Conservation (phyloP, 1,140 invertebrate species). For the Plodia interpunctella region DNA sequence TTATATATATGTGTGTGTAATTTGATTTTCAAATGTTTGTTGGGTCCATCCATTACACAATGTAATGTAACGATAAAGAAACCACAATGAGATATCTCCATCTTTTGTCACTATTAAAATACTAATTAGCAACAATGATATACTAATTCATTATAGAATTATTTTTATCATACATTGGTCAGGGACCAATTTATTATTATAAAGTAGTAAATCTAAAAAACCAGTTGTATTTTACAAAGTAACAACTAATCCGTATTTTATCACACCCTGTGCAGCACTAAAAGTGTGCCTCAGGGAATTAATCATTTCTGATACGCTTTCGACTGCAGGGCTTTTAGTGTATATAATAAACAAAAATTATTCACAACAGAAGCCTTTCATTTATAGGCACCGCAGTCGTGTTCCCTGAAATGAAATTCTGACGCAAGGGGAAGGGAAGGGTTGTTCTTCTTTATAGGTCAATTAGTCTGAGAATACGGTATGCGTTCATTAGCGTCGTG, state of each 20-base stretch:
- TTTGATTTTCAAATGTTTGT: too few relatives aligned
- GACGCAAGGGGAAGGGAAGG: constrained; percentile 23
- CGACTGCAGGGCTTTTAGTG: constrained; percentile 1
- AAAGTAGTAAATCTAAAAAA: background rate
- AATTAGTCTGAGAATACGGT: constrained; percentile 50
- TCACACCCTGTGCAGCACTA: background rate
- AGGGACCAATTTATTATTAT: too few relatives aligned
- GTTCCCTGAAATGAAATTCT: constrained; percentile 33
- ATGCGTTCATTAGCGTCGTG: constrained; percentile 41
- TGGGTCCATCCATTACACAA: too few relatives aligned
- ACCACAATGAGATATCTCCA: too few relatives aligned
- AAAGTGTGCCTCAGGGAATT: background rate
- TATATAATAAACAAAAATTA: constrained; percentile 18
- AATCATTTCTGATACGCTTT: constrained; percentile 10
- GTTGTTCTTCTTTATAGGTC: constrained; percentile 40
- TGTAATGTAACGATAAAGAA: too few relatives aligned
- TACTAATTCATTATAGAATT: too few relatives aligned
- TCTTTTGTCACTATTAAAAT: too few relatives aligned
- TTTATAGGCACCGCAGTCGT: constrained; percentile 19
- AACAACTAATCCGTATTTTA: background rate
- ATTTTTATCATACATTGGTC: too few relatives aligned
- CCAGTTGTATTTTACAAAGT: background rate
- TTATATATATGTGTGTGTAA: too few relatives aligned
- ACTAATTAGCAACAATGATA: too few relatives aligned
- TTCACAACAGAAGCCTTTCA: constrained; percentile 21